Evolutionary conservation across 2,113 vertebrate species (phyloP).

Genomic region (Arenaria interpres): DNA sequence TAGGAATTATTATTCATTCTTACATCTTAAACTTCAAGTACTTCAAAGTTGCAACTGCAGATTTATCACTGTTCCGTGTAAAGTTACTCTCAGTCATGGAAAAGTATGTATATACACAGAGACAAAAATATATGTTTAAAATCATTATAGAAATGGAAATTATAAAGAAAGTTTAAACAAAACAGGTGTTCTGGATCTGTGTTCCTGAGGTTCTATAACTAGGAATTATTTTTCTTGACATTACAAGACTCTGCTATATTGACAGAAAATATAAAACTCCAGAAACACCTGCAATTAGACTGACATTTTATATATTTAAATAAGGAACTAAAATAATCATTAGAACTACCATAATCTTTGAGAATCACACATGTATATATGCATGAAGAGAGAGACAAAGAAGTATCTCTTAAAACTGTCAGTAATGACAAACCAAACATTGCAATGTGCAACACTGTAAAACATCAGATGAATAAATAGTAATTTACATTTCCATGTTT

Average conservation of each 20-base stretch:
- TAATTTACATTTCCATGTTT: not conserved
- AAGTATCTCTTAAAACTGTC: not conserved
- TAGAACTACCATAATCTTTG: not conserved
- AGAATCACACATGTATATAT: not conserved
- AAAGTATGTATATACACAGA: not conserved
- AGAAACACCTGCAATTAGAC: not conserved
- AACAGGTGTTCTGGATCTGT: not conserved
- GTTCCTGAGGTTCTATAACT: not conserved
- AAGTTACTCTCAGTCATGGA: not conserved
- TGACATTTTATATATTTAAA: not conserved
- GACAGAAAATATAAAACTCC: not conserved
- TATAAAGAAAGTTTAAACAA: not conserved
- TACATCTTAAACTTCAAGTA: not conserved
- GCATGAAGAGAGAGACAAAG: not conserved
- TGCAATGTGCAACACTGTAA: not conserved
- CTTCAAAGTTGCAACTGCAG: not conserved
- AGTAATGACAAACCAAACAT: not conserved
- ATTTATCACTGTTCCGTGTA: not conserved
- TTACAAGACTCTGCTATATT: not conserved
- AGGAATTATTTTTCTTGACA: not conserved
- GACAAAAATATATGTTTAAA: not conserved
- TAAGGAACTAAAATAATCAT: not conserved
- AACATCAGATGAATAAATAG: not conserved
- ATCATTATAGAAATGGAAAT: not conserved
- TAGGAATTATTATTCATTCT: not conserved